Percentiles rank a stretch among this genome's conserved stretches.
phyloP scores from a whole-genome alignment of 2,888 invertebrate species.

The Napeogenes sylphis region DNA sequence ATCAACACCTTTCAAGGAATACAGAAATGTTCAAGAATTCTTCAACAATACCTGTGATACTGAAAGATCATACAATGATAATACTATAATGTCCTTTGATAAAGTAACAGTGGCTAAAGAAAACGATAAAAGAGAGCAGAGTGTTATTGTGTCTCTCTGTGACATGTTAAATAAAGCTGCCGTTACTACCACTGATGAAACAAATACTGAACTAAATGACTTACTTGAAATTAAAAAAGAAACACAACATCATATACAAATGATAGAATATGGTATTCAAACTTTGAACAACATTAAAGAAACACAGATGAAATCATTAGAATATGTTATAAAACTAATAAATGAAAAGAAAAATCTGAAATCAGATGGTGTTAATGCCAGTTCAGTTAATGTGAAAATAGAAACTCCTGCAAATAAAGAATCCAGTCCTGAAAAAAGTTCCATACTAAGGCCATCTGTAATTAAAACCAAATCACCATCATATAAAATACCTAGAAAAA shows the following conservation, averaged over 20 bases:
- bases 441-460: conserved; percentile 42
- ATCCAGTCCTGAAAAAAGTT: conserved; percentile 35
- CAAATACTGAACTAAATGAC: conserved; percentile 46
- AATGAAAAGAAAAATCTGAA: conserved; percentile 39
- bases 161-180: conserved; percentile 58
- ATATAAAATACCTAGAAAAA: conserved; percentile 64
- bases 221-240: conserved; percentile 50
- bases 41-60: conserved; percentile 51
- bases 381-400: conserved; percentile 37
- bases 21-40: conserved; percentile 55
- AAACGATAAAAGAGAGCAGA: conserved; percentile 53
- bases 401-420: conserved; percentile 32
- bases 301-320: conserved; percentile 50
- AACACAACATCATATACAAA: conserved; percentile 48
- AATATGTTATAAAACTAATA: conserved; percentile 49
- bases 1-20: conserved; percentile 64
- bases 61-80: conserved; percentile 50
- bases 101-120: conserved; percentile 40
- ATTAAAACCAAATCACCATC: conserved; percentile 58
- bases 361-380: conserved; percentile 31
- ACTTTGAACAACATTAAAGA: conserved; percentile 49
- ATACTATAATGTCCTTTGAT: conserved; percentile 63
- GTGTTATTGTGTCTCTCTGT: conserved; percentile 60
- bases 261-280: conserved; percentile 50
- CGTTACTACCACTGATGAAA: conserved; percentile 41